Evolutionary conservation across 2,113 vertebrate genomes (phyloP).

Genomic region (Oryzias curvinotus): DNA sequence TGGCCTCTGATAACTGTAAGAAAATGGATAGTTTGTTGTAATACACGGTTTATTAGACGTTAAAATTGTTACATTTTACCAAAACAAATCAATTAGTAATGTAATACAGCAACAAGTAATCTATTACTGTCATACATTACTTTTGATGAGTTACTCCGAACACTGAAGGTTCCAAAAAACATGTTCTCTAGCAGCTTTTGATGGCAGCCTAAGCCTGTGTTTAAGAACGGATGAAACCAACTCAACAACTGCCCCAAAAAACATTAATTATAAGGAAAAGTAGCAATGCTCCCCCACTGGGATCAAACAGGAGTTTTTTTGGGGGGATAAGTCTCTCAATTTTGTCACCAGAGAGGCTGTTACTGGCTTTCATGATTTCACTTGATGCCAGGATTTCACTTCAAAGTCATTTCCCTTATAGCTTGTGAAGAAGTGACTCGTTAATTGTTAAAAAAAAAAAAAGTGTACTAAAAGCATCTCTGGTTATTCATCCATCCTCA

Average conservation of each 20-base stretch:
- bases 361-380: constrained; percentile 16
- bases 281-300: neutral
- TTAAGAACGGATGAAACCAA: neutral
- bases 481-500: neutral
- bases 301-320: neutral
- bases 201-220: neutral
- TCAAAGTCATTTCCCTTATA: constrained; percentile 16
- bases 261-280: constrained; percentile 10
- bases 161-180: neutral
- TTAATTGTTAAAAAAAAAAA: too few species aligned
- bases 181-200: neutral
- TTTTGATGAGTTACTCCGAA: too few species aligned
- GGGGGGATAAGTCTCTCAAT: neutral
- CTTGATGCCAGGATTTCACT: constrained; percentile 20
- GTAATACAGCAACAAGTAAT: too few species aligned
- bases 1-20: too few species aligned
- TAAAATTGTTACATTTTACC: too few species aligned
- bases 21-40: too few species aligned
- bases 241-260: neutral
- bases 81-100: too few species aligned
- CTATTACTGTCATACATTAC: too few species aligned
- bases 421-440: neutral
- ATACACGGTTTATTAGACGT: too few species aligned
- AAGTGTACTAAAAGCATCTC: too few species aligned
- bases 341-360: constrained; percentile 16